Evolutionary conservation across 2,888 invertebrate genomes (phyloP), one percentile per base, ranked within the genome.

Genomic region (Nebria salina): DNA sequence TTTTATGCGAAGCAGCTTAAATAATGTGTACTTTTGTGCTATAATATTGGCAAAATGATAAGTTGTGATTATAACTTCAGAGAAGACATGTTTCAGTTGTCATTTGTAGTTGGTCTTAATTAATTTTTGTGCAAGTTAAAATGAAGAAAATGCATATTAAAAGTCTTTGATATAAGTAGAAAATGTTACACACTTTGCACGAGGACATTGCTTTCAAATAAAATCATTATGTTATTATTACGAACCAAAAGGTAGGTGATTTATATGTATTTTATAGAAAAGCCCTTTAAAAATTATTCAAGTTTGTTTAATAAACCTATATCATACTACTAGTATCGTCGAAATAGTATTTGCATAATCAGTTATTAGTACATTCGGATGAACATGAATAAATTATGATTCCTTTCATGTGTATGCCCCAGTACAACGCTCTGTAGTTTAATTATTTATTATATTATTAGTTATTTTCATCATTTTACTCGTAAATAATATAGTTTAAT

Each of bases 101-200:
- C 79, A 79, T 79, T 79, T 79, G 79, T 79, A 79, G 77, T 65
- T 70, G 66, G 65, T 75, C 66, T 68, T 75, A 41, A 75, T 75
- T 75, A 75, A 75, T 75, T 75, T 75, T 79, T 79, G 43, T 75
- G 74, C 75, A 79, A 54, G 75, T 75, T 72, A 79, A 79, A 79
- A 79, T 68, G 79, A 75, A 79, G 68, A 68, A 72, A 79, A 66
- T 75, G 64, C 42, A 75, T 66, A 72, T 26, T 75, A 79, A 75
- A 75, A 68, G 41, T 43, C 75, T 79, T 79, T 79, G 79, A 79
- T 79, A 79, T 75, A 75, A 54, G 43, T 43, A 66, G 68, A 54
- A 54, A 54, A 54, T 54, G 68, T 74, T 75, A 75, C 25, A 34
- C 43, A 43, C 42, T 34, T 66, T 79, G 64, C 72, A 75, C 54